phyloP scores from a whole-genome alignment of 1,140 invertebrate genomes.

The Apis laboriosa region DNA sequence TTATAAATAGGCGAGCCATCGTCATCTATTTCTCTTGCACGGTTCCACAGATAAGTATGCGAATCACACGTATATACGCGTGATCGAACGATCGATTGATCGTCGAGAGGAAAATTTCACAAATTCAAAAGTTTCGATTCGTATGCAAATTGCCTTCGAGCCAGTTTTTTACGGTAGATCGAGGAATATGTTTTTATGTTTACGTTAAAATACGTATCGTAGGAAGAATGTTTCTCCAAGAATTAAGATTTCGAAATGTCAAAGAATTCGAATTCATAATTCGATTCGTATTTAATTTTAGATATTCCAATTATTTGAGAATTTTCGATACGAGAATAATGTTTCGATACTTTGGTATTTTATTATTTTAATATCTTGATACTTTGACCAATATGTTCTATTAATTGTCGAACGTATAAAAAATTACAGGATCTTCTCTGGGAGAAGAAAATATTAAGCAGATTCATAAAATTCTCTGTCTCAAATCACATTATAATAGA shows the following conservation, averaged over 20 bases:
- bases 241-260: not conserved
- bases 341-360: too few species aligned
- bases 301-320: too few species aligned
- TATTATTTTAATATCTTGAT: too few species aligned
- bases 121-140: not conserved
- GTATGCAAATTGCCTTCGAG: conserved; percentile 8
- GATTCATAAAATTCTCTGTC: too few species aligned
- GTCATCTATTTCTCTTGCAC: conserved; percentile 68
- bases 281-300: too few species aligned
- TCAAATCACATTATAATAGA: too few species aligned
- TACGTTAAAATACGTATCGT: not conserved
- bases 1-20: conserved; percentile 72
- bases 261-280: too few species aligned
- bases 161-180: conserved; percentile 15
- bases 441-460: too few species aligned
- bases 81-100: not conserved
- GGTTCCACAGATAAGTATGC: conserved; percentile 59
- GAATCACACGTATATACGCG: conserved; percentile 25
- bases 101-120: not conserved
- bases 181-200: not conserved
- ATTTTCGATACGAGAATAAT: too few species aligned
- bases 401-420: too few species aligned
- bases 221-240: not conserved
- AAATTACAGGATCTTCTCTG: too few species aligned
- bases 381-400: too few species aligned